Percentiles rank a stretch among this genome's conserved stretches.
Conservation (phyloP, 2,113 vertebrate genomes). For the Triplophysa dalaica region DNA sequence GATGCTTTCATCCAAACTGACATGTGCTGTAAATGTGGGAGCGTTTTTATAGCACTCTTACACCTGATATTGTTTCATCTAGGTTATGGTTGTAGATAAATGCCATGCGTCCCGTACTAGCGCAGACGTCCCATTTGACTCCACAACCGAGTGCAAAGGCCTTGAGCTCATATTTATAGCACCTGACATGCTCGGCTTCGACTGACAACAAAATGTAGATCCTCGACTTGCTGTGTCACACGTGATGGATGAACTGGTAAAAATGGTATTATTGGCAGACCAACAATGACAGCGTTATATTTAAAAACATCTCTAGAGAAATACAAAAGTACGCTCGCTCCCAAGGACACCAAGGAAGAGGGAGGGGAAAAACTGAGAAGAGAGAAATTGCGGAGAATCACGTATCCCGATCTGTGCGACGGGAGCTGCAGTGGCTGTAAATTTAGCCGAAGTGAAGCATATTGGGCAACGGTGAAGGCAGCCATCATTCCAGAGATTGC, state of each 20-base stretch:
- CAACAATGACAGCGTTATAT: constrained; percentile 64
- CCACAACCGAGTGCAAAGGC: constrained; percentile 1
- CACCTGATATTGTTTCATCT: not conserved
- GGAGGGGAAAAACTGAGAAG: not conserved
- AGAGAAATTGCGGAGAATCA: constrained; percentile 60
- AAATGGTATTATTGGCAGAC: constrained; percentile 67
- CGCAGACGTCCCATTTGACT: constrained; percentile 5
- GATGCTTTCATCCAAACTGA: no score
- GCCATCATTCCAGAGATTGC: constrained; percentile 69
- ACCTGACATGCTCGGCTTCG: constrained; percentile 43
- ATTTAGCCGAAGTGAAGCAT: constrained; percentile 69
- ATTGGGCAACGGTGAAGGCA: constrained; percentile 67
- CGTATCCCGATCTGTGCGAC: constrained; percentile 65
- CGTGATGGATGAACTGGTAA: constrained; percentile 65
- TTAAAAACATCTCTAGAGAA: constrained; percentile 72
- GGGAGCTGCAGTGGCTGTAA: constrained; percentile 68
- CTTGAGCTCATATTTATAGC: constrained; percentile 41
- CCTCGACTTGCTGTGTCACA: constrained; percentile 62
- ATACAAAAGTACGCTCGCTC: constrained; percentile 66
- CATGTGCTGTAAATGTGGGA: no score
- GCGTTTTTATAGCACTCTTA: no score
- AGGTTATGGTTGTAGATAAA: not conserved
- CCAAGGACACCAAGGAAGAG: constrained; percentile 65
- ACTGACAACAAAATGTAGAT: constrained; percentile 52
- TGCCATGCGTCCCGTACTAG: not conserved